Base-by-base conservation (phyloP, 2,888 invertebrate species). In the Eupithecia tripunctaria region DNA sequence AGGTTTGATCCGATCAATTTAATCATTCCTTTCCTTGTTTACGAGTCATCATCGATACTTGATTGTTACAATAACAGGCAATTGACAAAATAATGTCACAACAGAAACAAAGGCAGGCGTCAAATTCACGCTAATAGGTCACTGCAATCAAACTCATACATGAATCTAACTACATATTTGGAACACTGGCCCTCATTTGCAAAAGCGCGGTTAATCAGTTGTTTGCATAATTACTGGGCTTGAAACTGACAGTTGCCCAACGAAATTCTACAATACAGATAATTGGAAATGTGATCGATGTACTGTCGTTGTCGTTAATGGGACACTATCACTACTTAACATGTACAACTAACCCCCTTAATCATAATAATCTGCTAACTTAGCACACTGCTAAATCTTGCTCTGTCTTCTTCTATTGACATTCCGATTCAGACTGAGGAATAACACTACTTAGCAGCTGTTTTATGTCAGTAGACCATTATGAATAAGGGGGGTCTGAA, bases 141-240 rank as follows among this genome's bases (percentile, higher is more conserved):
- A 29, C 27, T 60, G 60, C 32, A 18, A 27, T 60, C 60, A 29
- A 60, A 27, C 59, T 36, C 36, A 36, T 8, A 36, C 41, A 59
- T 27, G 29, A 18, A n/a, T 29, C 32, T 10, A 32, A 29, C 29
- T 27, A 29, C 7, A 6, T 15, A 60, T 60, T 60, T 27, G 60
- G 25, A 56, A 25, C 25, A 14, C 32, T 63, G 51, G 29, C 21
- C n/a, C 36, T 62, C 36, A 63, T 64, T 41, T 32, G 36, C 59
- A 29, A 25, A 4, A 29, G 60, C 29, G 60, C 47, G 14, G 12
- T 41, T 67, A 73, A 64, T 64, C 64, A 67, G 64, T 70, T 67
- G 70, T 67, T 73, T 70, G 67, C 64, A 36, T 70, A 73, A 73
- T 70, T 73, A 66, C 64, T 67, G 67, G 67, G 43, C 43, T 70